Conservation (phyloP, 2,113 vertebrate species). For the Phalacrocorax carbo region DNA sequence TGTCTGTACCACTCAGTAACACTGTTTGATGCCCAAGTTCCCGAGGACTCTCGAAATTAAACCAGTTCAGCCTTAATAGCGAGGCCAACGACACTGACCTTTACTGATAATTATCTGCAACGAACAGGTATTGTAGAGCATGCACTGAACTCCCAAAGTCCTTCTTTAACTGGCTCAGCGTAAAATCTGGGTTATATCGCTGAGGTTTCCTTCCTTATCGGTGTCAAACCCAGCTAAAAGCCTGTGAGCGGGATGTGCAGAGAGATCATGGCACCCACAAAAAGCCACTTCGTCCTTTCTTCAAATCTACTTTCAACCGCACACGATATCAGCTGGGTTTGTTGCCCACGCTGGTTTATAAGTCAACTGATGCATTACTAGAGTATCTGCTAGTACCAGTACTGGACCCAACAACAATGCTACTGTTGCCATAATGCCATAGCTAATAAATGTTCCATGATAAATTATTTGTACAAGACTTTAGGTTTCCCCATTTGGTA, state of each 20-base stretch:
- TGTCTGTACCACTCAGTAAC: background rate
- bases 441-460: background rate
- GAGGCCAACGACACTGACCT: background rate
- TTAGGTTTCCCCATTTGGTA: background rate
- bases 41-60: conserved; percentile 21
- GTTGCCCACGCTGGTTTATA: background rate
- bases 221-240: background rate
- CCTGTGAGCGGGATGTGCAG: background rate
- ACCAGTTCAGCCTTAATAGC: conserved; percentile 16
- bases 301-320: fast-evolving
- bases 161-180: background rate
- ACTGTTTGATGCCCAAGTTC: background rate
- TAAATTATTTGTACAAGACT: background rate
- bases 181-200: conserved; percentile 22
- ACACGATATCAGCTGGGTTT: fast-evolving
- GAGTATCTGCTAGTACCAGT: no score
- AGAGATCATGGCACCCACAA: background rate
- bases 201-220: background rate
- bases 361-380: background rate
- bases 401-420: background rate
- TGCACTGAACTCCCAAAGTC: background rate
- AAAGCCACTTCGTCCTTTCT: background rate
- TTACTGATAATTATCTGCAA: background rate
- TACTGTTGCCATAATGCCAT: background rate
- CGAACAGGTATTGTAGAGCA: background rate